Evolutionary conservation across 2,113 vertebrate genomes (phyloP), one percentile per base, ranked within the genome.

Genomic region (Leucopsar rothschildi): DNA sequence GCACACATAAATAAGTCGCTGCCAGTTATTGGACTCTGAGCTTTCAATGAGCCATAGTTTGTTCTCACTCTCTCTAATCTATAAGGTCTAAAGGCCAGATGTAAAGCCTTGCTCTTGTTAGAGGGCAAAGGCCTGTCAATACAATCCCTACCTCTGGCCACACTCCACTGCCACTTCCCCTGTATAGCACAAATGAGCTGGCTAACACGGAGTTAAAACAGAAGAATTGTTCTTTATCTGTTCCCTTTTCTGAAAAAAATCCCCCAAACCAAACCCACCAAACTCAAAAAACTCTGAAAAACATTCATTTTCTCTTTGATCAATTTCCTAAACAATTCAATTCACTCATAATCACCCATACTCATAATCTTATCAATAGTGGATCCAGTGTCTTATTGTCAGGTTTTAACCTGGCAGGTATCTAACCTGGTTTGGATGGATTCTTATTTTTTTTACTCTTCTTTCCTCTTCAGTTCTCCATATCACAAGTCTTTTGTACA

Each of bases 11-110:
- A 37, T 22, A 53, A 65, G 15, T 20, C 82, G n/a, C 50, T 82
- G 29, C 14, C 12, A 65, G n/a, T 60, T 1, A 71, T 4, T 1
- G 1, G 70, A 35, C 31, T 53, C 31, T 0, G 2, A 77, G 55
- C 72, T 84, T 56, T 66, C 42, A 64, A 2, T 20, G 4, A 81
- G 18, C 18, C 59, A 14, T 11, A 37, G 64, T 44, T 86, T 59
- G 55, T 31, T 18, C 68, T 76, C 1, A 2, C 2, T 9, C 16
- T 61, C 10, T 56, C 50, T 15, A 81, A 0, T 64, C 69, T 29
- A 5, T 31, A 37, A 60, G 9, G 31, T 68, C 35, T 84, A 77
- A 88, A 73, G 49, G 49, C 39, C 22, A 44, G 33, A 75, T 27
- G 35, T 28, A 79, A 87, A 87, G 73, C 23, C 69, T 18, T 40